Conservation (phyloP, 2,797 vertebrate species). For the Alcedo atthis region DNA sequence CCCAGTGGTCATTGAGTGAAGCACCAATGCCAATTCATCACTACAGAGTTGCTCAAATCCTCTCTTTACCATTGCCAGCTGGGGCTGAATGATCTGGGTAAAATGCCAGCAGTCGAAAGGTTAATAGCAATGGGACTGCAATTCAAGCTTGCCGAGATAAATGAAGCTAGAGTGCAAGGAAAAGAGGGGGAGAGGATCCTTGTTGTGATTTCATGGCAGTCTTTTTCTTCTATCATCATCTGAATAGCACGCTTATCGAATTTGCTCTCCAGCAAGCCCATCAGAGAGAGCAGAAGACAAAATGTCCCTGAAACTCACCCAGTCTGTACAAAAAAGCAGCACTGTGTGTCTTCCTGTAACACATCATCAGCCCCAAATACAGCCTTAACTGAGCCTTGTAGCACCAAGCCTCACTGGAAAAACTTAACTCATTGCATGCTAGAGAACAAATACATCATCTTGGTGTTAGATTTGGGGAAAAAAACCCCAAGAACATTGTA, state of each 20-base stretch:
- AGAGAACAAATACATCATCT: not conserved
- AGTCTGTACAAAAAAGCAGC: not conserved
- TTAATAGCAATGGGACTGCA: slow-evolving; percentile 55
- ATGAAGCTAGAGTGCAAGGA: slow-evolving; percentile 5
- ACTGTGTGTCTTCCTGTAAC: not conserved
- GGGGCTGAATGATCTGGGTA: not conserved
- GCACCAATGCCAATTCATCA: not conserved
- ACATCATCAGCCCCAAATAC: slow-evolving; percentile 18
- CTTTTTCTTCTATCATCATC: not conserved
- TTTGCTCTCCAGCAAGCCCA: not conserved
- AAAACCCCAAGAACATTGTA: fast-evolving
- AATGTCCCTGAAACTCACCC: not conserved
- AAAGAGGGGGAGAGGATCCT: not conserved
- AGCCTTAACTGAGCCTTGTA: slow-evolving; percentile 5
- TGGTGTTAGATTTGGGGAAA: not conserved
- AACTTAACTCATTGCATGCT: not conserved
- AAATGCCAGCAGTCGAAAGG: slow-evolving; percentile 46
- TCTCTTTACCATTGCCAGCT: not conserved
- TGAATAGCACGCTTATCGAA: fast-evolving
- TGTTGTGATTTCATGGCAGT: not conserved
- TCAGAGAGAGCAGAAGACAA: not conserved
- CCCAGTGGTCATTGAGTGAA: not conserved
- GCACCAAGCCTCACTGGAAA: slow-evolving; percentile 11
- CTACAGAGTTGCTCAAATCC: not conserved
- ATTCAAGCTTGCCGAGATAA: not conserved